These are phyloP conservation scores for Pogonus chalceus DNA, from an alignment of 1,140 invertebrate species.

Conservation along the genomic window DNA sequence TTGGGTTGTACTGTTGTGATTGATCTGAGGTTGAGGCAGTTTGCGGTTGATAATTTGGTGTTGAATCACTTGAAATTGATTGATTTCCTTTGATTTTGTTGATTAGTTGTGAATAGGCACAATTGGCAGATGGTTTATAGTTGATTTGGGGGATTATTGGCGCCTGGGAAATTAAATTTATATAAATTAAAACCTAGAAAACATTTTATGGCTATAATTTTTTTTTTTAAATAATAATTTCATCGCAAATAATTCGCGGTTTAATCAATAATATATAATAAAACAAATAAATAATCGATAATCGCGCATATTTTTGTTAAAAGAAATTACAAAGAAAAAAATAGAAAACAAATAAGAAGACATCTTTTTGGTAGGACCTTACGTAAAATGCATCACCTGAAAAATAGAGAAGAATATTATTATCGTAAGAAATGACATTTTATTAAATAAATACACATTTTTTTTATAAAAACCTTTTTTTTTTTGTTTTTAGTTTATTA, in stretches of 20 bases:
- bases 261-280: constrained; percentile 10
- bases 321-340: constrained; percentile 11
- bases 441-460: too few relatives aligned
- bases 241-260: too few relatives aligned
- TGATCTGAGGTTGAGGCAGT: constrained; percentile 6
- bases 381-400: too few relatives aligned
- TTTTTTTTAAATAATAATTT: too few relatives aligned
- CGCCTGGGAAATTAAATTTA: too few relatives aligned
- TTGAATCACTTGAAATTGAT: constrained; percentile 30
- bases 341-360: constrained; percentile 9
- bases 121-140: constrained; percentile 71
- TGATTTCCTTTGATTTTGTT: constrained; percentile 70
- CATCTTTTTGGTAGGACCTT: too few relatives aligned
- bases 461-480: too few relatives aligned
- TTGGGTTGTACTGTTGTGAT: background rate
- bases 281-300: background rate
- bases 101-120: constrained; percentile 74
- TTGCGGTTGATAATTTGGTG: constrained; percentile 9
- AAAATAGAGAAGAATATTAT: too few relatives aligned
- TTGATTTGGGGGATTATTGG: constrained; percentile 56
- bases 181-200: too few relatives aligned
- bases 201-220: too few relatives aligned
- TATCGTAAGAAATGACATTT: too few relatives aligned
- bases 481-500: too few relatives aligned
- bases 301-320: constrained; percentile 10